A percentile compares a stretch with the other conserved stretches of the same genome.
These are phyloP conservation scores for Uloborus diversus DNA, from an alignment of 1,140 invertebrate genomes.

Conservation along the genomic window DNA sequence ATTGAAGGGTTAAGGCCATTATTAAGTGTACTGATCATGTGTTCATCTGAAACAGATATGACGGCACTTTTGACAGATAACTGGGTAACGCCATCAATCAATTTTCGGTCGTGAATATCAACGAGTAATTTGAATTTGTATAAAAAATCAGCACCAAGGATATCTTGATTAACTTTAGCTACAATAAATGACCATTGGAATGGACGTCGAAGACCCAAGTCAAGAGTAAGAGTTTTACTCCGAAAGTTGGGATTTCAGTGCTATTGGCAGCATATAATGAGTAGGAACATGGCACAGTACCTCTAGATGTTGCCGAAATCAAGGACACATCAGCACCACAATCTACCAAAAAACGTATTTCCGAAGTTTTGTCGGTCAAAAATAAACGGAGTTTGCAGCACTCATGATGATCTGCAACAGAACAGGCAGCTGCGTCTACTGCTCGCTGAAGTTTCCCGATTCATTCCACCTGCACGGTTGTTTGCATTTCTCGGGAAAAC, in stretches of 20 bases:
- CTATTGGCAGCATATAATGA: constrained; percentile 37
- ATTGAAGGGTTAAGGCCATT: no score
- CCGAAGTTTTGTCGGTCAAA: not conserved
- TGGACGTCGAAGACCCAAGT: not conserved
- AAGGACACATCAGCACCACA: constrained; percentile 8
- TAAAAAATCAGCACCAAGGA: constrained; percentile 24
- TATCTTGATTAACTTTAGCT: constrained; percentile 14
- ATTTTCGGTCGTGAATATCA: constrained; percentile 10
- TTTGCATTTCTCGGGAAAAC: not conserved
- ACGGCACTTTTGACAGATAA: not conserved
- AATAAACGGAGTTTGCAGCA: constrained; percentile 29
- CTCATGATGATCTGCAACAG: not conserved
- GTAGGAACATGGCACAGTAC: not conserved
- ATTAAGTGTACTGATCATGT: not conserved
- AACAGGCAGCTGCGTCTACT: constrained; percentile 13
- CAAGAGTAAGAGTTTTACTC: not conserved
- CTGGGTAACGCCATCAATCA: constrained; percentile 10
- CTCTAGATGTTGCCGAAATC: not conserved
- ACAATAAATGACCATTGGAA: constrained; percentile 27
- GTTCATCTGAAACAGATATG: not conserved
- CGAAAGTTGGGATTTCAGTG: not conserved
- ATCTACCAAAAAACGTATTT: not conserved
- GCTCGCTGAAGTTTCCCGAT: not conserved
- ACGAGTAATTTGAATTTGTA: constrained; percentile 16
- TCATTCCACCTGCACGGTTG: not conserved